Percentiles rank a stretch among this genome's conserved stretches.
These are phyloP conservation scores for Caenorhabditis panamensis DNA, from an alignment of 2,888 invertebrate genomes.

Conservation along the genomic window DNA sequence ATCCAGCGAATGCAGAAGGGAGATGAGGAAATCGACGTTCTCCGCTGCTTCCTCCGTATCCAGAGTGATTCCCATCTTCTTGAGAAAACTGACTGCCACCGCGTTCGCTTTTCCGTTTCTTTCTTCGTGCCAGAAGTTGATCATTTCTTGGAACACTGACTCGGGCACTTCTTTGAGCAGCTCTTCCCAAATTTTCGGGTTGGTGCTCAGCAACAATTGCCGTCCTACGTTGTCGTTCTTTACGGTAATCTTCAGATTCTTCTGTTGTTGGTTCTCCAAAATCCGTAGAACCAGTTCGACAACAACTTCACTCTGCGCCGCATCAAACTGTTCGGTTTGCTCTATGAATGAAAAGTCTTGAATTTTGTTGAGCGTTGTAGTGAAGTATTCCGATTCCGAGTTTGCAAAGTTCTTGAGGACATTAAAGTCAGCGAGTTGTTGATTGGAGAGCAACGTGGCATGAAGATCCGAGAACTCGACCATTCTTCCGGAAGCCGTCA, in stretches of 20 bases:
- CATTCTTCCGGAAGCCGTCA: slow-evolving; percentile 24
- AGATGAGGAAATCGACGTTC: slow-evolving; percentile 40
- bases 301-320: slow-evolving; percentile 5
- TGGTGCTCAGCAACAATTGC: slow-evolving; percentile 22
- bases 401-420: slow-evolving; percentile 22
- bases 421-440: slow-evolving; percentile 12
- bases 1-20: slow-evolving; percentile 3
- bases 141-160: slow-evolving; percentile 41
- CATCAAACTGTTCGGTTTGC: slow-evolving; percentile 24
- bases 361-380: background rate
- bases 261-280: background rate
- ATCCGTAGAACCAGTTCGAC: slow-evolving; percentile 24
- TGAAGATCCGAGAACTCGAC: slow-evolving; percentile 12
- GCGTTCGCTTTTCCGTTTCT: slow-evolving; percentile 48
- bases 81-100: slow-evolving; percentile 24
- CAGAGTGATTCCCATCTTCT: slow-evolving; percentile 18
- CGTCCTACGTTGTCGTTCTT: slow-evolving; percentile 47
- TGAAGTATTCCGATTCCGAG: slow-evolving; percentile 14
- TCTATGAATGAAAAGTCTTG: slow-evolving; percentile 18
- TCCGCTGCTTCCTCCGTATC: slow-evolving; percentile 35
- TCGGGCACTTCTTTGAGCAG: background rate
- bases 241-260: background rate
- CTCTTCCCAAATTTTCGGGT: slow-evolving; percentile 31
- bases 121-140: slow-evolving; percentile 42
- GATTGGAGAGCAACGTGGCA: slow-evolving; percentile 3